phyloP scores from a whole-genome alignment of 2,113 vertebrate genomes.

The Lophius piscatorius region DNA sequence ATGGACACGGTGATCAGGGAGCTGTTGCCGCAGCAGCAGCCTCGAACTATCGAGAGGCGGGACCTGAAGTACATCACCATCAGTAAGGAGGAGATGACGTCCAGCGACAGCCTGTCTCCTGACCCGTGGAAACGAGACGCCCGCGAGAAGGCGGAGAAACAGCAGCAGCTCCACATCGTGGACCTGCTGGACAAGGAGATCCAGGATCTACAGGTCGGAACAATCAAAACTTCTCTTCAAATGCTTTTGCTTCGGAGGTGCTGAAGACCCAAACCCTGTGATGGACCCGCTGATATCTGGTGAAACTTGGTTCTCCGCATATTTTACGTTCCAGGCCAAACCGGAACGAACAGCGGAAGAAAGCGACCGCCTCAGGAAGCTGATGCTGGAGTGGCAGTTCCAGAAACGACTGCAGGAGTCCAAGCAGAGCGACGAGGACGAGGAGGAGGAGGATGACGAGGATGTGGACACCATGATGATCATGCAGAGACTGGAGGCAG shows the following conservation, averaged over 20 bases:
- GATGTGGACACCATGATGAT: constrained; percentile 95
- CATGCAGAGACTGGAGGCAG: constrained; percentile 96
- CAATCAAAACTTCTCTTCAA: neutral
- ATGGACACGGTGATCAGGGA: constrained; percentile 95
- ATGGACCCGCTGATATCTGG: neutral
- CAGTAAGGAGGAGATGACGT: constrained; percentile 90
- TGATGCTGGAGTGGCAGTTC: constrained; percentile 99
- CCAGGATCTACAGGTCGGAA: constrained; percentile 86
- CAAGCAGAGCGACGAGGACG: constrained; percentile 94
- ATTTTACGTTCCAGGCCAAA: constrained; percentile 81
- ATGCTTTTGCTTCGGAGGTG: neutral
- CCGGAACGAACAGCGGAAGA: constrained; percentile 91
- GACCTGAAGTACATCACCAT: constrained; percentile 97
- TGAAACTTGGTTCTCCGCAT: neutral
- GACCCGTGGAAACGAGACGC: constrained; percentile 98
- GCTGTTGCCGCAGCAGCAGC: constrained; percentile 95
- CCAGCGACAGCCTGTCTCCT: constrained; percentile 93
- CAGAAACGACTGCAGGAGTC: constrained; percentile 97
- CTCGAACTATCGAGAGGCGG: constrained; percentile 93
- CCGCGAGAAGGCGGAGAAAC: constrained; percentile 96
- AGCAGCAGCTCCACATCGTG: constrained; percentile 97
- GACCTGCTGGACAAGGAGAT: constrained; percentile 97
- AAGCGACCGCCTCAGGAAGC: constrained; percentile 92
- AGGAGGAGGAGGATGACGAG: constrained; percentile 97
- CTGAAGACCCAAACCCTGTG: neutral